Evolutionary conservation across 1,140 invertebrate species (phyloP).

Genomic region (Lethocerus indicus): DNA sequence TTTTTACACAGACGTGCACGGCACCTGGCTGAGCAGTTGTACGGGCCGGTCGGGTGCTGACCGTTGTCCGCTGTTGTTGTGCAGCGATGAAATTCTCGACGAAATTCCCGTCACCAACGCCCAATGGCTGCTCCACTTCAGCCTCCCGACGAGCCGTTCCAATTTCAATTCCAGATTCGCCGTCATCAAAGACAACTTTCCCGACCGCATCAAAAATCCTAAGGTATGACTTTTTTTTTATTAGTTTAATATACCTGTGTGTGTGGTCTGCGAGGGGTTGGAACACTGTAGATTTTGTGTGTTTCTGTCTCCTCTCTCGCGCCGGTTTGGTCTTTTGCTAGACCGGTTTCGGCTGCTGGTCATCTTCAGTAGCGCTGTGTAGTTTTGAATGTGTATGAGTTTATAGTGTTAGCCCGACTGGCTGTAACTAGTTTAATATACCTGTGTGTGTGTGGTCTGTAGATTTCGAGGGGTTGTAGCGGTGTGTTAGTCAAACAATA

Average conservation of each 20-base stretch:
- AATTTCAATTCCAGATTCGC: conserved; percentile 14
- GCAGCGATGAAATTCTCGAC: conserved; percentile 9
- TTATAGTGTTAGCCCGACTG: too few relatives aligned
- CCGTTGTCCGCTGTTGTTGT: conserved; percentile 10
- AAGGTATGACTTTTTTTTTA: conserved; percentile 2
- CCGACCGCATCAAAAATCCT: conserved; percentile 1
- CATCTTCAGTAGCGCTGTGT: too few relatives aligned
- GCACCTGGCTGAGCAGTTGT: not conserved
- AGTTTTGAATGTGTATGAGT: too few relatives aligned
- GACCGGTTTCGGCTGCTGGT: too few relatives aligned
- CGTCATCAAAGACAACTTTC: conserved; percentile 12
- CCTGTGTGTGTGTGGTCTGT: too few relatives aligned
- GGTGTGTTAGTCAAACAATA: too few relatives aligned
- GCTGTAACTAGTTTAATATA: too few relatives aligned
- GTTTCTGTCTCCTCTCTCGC: too few relatives aligned
- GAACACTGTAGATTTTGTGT: too few relatives aligned
- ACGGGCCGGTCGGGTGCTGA: too few relatives aligned
- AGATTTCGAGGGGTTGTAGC: too few relatives aligned
- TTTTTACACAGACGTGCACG: conserved; percentile 1
- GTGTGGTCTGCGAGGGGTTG: conserved; percentile 10
- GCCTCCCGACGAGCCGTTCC: conserved; percentile 10
- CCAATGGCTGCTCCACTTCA: conserved; percentile 12
- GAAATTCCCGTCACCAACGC: conserved; percentile 14
- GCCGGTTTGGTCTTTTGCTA: too few relatives aligned
- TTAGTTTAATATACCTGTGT: not conserved